Base-by-base conservation (phyloP, 2,113 vertebrate species). In the Cyrtonyx montezumae region DNA sequence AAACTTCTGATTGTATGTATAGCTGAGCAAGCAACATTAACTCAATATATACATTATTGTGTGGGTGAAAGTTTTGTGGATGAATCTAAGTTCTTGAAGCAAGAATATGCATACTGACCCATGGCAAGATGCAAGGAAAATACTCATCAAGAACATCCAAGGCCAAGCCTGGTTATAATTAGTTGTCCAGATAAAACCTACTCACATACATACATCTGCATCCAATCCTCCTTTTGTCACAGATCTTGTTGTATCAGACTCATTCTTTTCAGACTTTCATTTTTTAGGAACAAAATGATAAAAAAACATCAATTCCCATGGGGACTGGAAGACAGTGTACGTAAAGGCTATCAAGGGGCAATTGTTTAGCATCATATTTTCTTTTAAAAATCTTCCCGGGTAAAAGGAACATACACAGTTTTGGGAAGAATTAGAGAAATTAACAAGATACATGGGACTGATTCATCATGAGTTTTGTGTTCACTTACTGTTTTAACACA, bases 401-500 rank as follows among this genome's bases (percentile, higher is more conserved):
- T 34, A 90, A 3, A 20, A 56, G 42, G 32, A 75, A 4, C 95
- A 49, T 46, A 51, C 43, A 37, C 36, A 62, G 21, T 2, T 76
- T 94, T 96, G 93, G 73, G 75, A 87, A 79, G 62, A 74, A 12
- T 66, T 88, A 93, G 85, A 91, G 75, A 97, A 96, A 96, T 48
- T 63, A 87, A 94, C 82, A 28, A 87, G 63, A 42, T 23, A 21
- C 25, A 43, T 56, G 79, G 20, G 11, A 6, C 53, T 95, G 91
- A 93, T 95, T 96, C 86, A 91, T 90, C 94, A 90, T 48, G 56
- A 88, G 46, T 16, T 78, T 36, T 88, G 37, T 87, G 32, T 94
- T 92, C 92, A 43, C 67, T 84, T 93, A 93, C 91, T 76, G 88
- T 91, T 96, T 96, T 92, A 96, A 56, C 25, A 65, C 84, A 67